Conservation (phyloP, 2,888 invertebrate species). For the Mythimna vitellina region DNA sequence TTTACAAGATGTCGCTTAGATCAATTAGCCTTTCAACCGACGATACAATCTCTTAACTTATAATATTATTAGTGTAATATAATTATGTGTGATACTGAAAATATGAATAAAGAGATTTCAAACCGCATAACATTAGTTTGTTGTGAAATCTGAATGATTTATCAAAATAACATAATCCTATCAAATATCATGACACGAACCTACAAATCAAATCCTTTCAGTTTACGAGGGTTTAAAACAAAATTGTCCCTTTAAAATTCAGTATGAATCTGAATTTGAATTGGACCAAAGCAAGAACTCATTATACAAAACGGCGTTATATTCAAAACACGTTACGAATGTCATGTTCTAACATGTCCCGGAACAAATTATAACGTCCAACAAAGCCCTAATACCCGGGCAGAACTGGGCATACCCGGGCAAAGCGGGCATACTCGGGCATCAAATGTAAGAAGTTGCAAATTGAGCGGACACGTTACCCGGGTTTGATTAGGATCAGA, state of each 20-base stretch:
- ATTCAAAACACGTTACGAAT: conserved; percentile 55
- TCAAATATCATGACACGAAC: neutral
- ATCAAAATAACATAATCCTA: neutral
- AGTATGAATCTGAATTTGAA: conserved; percentile 41
- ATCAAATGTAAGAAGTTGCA: conserved; percentile 68
- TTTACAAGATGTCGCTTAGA: too few species aligned
- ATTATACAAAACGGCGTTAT: conserved; percentile 28
- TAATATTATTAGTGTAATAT: too few species aligned
- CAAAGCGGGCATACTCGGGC: conserved; percentile 24
- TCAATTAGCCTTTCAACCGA: too few species aligned
- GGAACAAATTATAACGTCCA: conserved; percentile 61
- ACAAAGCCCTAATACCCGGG: conserved; percentile 32
- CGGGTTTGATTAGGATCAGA: conserved; percentile 62
- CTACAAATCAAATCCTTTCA: conserved; percentile 36
- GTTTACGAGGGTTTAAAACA: conserved; percentile 8
- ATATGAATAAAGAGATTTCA: too few species aligned
- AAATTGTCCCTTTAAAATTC: conserved; percentile 39
- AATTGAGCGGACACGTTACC: conserved; percentile 67
- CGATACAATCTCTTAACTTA: too few species aligned
- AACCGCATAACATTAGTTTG: too few species aligned
- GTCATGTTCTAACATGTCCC: conserved; percentile 62
- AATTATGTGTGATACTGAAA: too few species aligned
- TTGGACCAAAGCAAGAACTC: conserved; percentile 9
- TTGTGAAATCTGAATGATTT: too few species aligned
- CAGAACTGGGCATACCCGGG: conserved; percentile 23